Base-by-base conservation (phyloP, 2,888 invertebrate genomes). In the Coelopa pilipes region DNA sequence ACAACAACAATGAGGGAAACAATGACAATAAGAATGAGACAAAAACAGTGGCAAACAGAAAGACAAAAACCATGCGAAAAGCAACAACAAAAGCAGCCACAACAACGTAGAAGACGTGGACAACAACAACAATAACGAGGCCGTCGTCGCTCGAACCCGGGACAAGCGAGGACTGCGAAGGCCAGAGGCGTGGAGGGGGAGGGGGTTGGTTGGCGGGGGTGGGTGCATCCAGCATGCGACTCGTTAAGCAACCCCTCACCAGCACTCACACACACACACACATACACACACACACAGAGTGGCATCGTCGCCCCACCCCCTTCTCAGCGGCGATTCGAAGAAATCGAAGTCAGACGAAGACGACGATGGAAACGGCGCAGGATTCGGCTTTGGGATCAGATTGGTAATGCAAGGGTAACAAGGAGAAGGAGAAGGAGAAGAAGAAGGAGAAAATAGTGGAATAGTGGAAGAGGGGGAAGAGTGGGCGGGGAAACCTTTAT, bases 201-300 rank as follows among this genome's bases (percentile, higher is more conserved):
- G n/a, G 46, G 34, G 17, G 46, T 10, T 17, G 65, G 46, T n/a
- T n/a, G n/a, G n/a, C n/a, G 50, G 50, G 13, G 50, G 21, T 45
- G 45, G 66, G 21, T n/a, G 50, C 21, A 66, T 46, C 24, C 47
- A 66, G 66, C 46, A 66, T 66, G 49, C 17, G 45, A 49, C 66
- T 66, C 50, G 66, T 66, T 66, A 66, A 50, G 66, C 66, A 66
- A 66, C 12, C 66, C 24, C 60, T 24, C 60, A n/a, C 57, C 13
- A n/a, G 49, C 13, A 49, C 49, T 7, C 34, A 34, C 34, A 4
- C 2, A 34, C 34, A 34, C 34, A 34, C 34, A 7, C 34, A 34
- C 34, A 34, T 34, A 7, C 4, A 34, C 34, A 34, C 34, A 4
- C 7, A 34, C 34, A 34, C 4, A 4, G 34, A 34, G 7, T 7